Evolutionary conservation across 2,113 vertebrate species (phyloP), one percentile per base, ranked within the genome.

Genomic region (Passer montanus): DNA sequence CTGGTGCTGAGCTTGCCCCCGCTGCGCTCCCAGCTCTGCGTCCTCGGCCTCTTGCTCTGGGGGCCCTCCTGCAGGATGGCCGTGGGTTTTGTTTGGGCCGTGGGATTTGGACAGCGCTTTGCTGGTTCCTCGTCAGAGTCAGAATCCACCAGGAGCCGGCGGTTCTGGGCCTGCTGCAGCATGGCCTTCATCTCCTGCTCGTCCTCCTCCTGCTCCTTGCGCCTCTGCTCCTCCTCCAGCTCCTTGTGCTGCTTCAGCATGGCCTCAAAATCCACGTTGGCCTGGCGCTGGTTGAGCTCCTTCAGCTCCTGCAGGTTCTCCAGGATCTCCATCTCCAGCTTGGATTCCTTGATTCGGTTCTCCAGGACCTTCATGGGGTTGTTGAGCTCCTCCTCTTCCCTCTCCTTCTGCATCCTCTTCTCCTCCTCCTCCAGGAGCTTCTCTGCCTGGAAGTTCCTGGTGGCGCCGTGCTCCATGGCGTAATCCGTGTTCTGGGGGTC

Each of bases 321-420:
- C 97, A 99, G 95, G 24, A 99, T 98, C 94, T 99, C 99, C 99
- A 99, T 99, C 96, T 99, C 99, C 97, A 99, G 97, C 95, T 99
- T 99, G 11, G 99, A 99, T 96, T 99, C 99, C 87, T 99, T 99
- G 21, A 99, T 99, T 37, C 99, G 97, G 94, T 99, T 99, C 97
- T 99, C 99, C 91, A 99, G 95, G 66, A 99, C 99, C 99, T 99
- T 99, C 99, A 99, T 99, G 46, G 99, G 99, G 56, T 99, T 99
- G 97, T 99, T 99, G 21, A 99, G 98, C 91, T 99, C 99, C 59
- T 99, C 99, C 1, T 99, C 99, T 60, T 99, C 99, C 47, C 99
- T 97, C 41, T 99, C 99, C 90, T 98, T 98, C 94, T 98, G 98
- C 52, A 99, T 86, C 56, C 98, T 98, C 62, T 99, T 99, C 96